phyloP scores from a whole-genome alignment of 2,888 invertebrate species.

The Onthophagus sagittarius region DNA sequence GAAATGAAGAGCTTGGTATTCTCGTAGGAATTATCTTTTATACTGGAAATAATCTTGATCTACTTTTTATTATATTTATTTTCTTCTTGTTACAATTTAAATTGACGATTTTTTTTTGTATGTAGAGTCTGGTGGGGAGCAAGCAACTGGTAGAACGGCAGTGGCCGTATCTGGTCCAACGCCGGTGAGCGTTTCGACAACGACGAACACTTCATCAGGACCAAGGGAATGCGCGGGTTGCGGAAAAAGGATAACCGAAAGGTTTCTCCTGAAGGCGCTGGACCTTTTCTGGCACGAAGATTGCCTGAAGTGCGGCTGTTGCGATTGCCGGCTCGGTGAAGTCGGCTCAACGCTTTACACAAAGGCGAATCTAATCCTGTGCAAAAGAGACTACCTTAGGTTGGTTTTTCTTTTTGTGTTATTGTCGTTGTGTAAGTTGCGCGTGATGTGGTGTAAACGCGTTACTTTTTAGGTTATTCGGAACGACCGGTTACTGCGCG shows the following conservation, averaged over 20 bases:
- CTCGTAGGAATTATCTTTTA: constrained; percentile 41
- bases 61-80: neutral
- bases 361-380: constrained; percentile 86
- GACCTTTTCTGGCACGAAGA: constrained; percentile 94
- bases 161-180: constrained; percentile 40
- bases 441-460: neutral
- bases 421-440: constrained; percentile 5
- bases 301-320: constrained; percentile 88
- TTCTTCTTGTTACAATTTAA: neutral
- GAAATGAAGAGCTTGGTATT: constrained; percentile 45
- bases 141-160: constrained; percentile 41
- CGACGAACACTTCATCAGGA: constrained; percentile 38
- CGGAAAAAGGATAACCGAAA: constrained; percentile 79
- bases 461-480: constrained; percentile 68
- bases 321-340: constrained; percentile 89
- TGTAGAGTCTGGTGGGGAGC: constrained; percentile 47
- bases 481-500: constrained; percentile 85
- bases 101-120: constrained; percentile 20
- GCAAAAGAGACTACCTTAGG: constrained; percentile 91
- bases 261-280: constrained; percentile 78
- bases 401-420: constrained; percentile 43
- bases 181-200: constrained; percentile 39
- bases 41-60: neutral
- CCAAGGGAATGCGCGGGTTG: constrained; percentile 77
- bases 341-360: constrained; percentile 88